Percentiles rank a stretch among this genome's conserved stretches.
These are phyloP conservation scores for Imbricaverruca yamaguchii DNA, from an alignment of 2,888 invertebrate genomes.

Conservation along the genomic window DNA sequence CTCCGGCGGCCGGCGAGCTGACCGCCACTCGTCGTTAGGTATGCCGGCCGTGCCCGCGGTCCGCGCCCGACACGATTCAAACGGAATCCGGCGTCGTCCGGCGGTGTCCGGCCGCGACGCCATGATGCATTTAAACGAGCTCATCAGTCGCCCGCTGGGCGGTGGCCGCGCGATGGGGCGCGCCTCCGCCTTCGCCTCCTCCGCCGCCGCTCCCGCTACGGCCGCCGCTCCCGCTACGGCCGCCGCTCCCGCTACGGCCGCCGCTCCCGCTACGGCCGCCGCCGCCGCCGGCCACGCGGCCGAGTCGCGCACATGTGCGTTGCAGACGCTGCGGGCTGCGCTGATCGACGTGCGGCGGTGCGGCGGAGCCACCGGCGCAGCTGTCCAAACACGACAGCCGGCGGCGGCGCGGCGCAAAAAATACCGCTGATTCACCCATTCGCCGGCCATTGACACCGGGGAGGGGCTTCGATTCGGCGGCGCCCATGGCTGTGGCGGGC, in stretches of 20 bases:
- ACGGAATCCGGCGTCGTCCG: constrained; percentile 18
- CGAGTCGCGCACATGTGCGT: neutral
- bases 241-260: no score
- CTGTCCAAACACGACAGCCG: constrained; percentile 3
- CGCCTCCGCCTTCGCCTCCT: no score
- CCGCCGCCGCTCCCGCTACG: no score
- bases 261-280: no score
- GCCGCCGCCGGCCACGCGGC: neutral
- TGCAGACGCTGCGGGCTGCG: neutral
- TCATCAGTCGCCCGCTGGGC: constrained; percentile 9
- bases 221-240: no score
- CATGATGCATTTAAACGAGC: constrained; percentile 21
- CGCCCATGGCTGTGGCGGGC: neutral
- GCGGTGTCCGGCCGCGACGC: neutral
- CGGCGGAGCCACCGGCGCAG: neutral
- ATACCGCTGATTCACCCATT: neutral
- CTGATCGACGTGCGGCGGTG: neutral
- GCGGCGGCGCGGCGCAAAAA: neutral
- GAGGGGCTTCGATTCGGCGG: neutral
- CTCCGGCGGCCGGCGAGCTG: neutral
- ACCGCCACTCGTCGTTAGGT: neutral
- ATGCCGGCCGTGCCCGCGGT: neutral
- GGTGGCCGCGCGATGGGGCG: neutral
- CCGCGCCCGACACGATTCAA: neutral
- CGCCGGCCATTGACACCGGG: neutral